Evolutionary conservation across 35 echinoderm and acorn worm species (phyloP), one percentile per base, ranked within the genome.

Genomic region (Diadema setosum): DNA sequence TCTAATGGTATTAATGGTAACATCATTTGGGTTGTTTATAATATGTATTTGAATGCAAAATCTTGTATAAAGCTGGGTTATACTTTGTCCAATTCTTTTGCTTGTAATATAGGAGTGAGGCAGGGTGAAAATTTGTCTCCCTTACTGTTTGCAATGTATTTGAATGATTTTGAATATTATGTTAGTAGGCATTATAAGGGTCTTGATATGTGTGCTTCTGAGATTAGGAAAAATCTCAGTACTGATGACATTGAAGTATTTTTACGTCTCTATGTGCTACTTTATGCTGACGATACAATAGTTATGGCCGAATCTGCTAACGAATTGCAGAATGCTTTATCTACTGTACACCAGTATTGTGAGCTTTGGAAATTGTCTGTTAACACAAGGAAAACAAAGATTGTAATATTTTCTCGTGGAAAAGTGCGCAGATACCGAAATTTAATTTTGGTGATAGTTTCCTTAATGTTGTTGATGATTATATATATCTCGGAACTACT

Each of bases 11-110:
- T 90, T 18, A 83, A 90, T 32, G 80, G 80, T 17, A 90, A 73
- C 21, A 63, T 91, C 67, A 37, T 91, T 65, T 56, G 34, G 25
- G 89, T 75, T 20, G 46, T 91, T 23, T 91, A 83, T 82, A 83
- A 59, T 63, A 73, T 84, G 26, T 91, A 91, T 67, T 29, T 18
- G 31, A 67, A 67, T 67, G 61, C 61, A 11, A 67, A 67, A 67
- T 67, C 61, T 4, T 67, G 1, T 67, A 67, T 4, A 9, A 67
- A 1, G 61, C 61, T 67, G 20, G 61, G 61, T 67, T 25, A 67
- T 30, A 41, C 12, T 26, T 67, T 67, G 15, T 41, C 74, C 1
- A 44, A 80, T 37, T 80, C 41, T 80, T 80, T 80, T 44, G 41
- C 34, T 40, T 1, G 74, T 80, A 80, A 80, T 80, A 44, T 80